Base-by-base conservation (phyloP, 2,113 vertebrate species). In the Ardeotis arabs region DNA sequence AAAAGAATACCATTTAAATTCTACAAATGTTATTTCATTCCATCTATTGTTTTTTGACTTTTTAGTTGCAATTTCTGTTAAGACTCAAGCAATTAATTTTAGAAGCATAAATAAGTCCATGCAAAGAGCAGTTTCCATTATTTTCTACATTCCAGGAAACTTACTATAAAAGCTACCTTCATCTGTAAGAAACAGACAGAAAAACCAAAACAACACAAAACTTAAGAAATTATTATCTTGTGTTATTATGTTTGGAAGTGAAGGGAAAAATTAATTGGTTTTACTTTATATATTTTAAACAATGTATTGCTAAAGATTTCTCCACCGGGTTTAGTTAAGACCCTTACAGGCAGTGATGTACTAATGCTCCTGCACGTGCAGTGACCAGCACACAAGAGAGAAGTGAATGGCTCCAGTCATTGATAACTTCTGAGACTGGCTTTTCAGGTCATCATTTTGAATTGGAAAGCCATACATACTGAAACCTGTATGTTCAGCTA, bases 301-400 rank as follows among this genome's bases (percentile, higher is more conserved):
- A 37, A 20, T 6, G 5, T 31, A 41, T 19, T 56, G 24, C 39
- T 82, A 29, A 58, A 55, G 21, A 27, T 47, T 33, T 77, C 64
- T 47, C 50, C 53, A 9, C 41, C 15, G 27, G 25, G n/a, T 56
- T 50, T 62, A 44, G 66, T 28, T 28, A 68, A 47, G 20, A 37
- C 22, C 29, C 27, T 44, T 18, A 18, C 0, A 0, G 56, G 49
- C 58, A 68, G 33, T 9, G 17, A 72, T 1, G 1, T 21, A 2
- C 59, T 22, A 9, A 17, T 10, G 15, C 29, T 52, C 31, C 44
- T 66, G 29, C 33, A 16, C 2, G 9, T 3, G 14, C 49, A 55
- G 22, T 7, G 17, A 63, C 41, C 31, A 58, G 53, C 60, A 22
- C 12, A 52, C 10, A 15, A 24, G 56, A 39, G 15, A 60, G 45